Evolutionary conservation across 2,797 vertebrate genomes (phyloP).

Genomic region (Smutsia gigantea): DNA sequence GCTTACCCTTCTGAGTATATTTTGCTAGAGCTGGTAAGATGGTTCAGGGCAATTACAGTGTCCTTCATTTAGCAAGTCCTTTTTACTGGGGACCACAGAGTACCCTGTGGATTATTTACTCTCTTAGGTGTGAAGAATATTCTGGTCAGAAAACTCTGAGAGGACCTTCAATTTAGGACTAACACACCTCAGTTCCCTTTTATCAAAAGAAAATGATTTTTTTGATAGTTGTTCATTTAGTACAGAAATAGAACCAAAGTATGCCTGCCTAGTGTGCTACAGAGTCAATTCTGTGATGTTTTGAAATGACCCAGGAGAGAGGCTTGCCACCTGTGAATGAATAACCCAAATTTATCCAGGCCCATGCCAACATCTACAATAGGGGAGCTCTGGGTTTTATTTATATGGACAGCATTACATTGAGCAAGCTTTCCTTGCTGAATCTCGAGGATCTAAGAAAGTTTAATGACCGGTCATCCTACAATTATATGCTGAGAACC

Average conservation of each 20-base stretch:
- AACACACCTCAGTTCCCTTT: neutral
- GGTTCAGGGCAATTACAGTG: neutral
- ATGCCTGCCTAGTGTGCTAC: neutral
- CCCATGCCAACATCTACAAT: no score
- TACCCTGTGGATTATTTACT: neutral
- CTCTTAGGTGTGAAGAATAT: neutral
- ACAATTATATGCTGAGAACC: neutral
- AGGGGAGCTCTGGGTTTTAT: neutral
- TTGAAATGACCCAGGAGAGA: neutral
- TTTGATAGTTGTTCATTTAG: neutral
- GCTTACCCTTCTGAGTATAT: neutral
- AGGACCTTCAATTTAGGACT: neutral
- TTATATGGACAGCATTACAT: neutral
- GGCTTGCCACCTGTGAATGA: neutral
- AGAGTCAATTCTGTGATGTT: neutral
- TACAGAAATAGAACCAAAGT: neutral
- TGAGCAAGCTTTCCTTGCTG: neutral
- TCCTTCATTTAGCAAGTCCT: neutral
- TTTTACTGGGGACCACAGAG: neutral
- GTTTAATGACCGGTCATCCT: neutral
- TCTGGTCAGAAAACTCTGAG: neutral
- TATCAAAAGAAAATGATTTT: neutral
- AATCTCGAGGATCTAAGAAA: neutral
- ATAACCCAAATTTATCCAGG: neutral
- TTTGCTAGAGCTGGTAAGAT: neutral